These are phyloP conservation scores for Gonioctena quinquepunctata DNA, from an alignment of 1,140 invertebrate genomes.

Conservation along the genomic window DNA sequence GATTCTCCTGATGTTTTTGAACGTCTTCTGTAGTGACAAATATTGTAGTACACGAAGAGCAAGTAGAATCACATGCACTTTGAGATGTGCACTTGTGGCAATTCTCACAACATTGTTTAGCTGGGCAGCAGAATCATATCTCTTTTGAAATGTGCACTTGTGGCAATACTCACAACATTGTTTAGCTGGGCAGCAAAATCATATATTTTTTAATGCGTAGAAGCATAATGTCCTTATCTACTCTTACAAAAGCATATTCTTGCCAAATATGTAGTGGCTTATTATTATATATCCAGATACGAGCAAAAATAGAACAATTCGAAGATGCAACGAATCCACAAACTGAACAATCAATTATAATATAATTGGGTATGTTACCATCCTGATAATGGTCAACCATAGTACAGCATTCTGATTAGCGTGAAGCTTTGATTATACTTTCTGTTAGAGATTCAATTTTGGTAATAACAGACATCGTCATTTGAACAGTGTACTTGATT, in stretches of 20 bases:
- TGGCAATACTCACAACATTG: conserved; percentile 56
- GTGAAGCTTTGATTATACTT: background rate
- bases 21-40: conserved; percentile 51
- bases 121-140: conserved; percentile 53
- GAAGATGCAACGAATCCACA: conserved; percentile 58
- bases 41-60: conserved; percentile 52
- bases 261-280: conserved; percentile 58
- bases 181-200: conserved; percentile 53
- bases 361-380: conserved; percentile 31
- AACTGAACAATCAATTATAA: conserved; percentile 38
- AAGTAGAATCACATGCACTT: conserved; percentile 49
- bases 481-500: conserved; percentile 19
- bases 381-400: conserved; percentile 37
- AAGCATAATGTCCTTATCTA: conserved; percentile 60
- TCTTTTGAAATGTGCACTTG: conserved; percentile 54
- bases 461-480: conserved; percentile 42
- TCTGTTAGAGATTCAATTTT: conserved; percentile 42
- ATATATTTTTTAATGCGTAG: conserved; percentile 58
- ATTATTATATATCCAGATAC: conserved; percentile 57
- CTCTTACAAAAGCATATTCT: conserved; percentile 57
- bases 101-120: conserved; percentile 52
- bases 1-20: conserved; percentile 30
- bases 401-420: conserved; percentile 39
- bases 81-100: conserved; percentile 56
- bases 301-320: conserved; percentile 56